Percentiles rank a stretch among this genome's conserved stretches.
Evolutionary conservation across 2,797 vertebrate species (phyloP).

Genomic region (Spinus olivaceus): DNA sequence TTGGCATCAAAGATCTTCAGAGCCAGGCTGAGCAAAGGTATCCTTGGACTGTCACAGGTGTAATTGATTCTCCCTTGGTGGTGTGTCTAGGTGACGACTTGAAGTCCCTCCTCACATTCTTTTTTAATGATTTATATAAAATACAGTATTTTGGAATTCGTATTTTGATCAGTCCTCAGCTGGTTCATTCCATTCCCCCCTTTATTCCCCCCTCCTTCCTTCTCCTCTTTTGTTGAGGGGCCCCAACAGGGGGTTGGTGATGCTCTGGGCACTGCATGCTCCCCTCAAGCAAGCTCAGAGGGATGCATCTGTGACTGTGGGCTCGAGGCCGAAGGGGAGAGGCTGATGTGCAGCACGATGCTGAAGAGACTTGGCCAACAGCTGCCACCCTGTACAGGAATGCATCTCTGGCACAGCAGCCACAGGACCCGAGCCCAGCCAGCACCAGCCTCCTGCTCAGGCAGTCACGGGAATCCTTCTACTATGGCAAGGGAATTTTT

Average conservation of each 20-base stretch:
- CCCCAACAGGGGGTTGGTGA: fast-evolving
- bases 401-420: not conserved
- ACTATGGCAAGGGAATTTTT: conserved; percentile 53
- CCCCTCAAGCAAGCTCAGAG: fast-evolving
- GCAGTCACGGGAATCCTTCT: not conserved
- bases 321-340: not conserved
- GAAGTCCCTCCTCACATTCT: not conserved
- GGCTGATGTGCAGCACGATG: fast-evolving
- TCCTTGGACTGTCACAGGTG: not conserved
- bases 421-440: fast-evolving
- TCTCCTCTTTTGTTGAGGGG: not conserved
- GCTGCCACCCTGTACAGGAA: fast-evolving
- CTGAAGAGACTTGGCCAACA: not conserved
- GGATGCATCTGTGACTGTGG: not conserved
- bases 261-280: fast-evolving
- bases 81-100: not conserved
- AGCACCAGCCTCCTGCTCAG: not conserved
- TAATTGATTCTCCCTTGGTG: not conserved
- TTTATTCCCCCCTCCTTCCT: not conserved
- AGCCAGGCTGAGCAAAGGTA: not conserved
- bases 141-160: not conserved
- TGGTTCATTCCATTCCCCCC: not conserved
- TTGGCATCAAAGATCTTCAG: not conserved
- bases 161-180: not conserved
- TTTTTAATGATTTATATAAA: not conserved